phyloP scores from a whole-genome alignment of 2,797 vertebrate genomes.

The Paguma larvata region DNA sequence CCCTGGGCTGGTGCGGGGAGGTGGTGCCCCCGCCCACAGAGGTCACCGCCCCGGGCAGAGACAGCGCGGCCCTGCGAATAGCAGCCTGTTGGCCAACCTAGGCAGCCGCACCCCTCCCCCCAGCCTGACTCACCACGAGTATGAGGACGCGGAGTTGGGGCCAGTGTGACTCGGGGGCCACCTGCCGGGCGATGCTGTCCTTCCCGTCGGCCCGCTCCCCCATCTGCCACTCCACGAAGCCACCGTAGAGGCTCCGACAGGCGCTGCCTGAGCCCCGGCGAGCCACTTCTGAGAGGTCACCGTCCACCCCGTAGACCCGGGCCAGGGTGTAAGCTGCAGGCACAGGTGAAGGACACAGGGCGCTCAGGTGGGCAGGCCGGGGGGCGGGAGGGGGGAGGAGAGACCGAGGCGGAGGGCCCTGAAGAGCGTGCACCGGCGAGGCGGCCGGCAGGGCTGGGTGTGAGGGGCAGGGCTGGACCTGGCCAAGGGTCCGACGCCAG shows the following conservation, averaged over 20 bases:
- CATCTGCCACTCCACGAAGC: constrained; percentile 97
- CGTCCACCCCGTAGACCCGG: constrained; percentile 92
- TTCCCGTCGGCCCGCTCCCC: constrained; percentile 92
- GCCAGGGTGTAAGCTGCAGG: constrained; percentile 93
- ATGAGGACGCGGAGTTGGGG: constrained; percentile 94
- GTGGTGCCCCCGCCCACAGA: neutral
- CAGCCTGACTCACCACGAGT: constrained; percentile 93
- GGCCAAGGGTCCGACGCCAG: neutral
- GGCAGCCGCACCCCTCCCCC: neutral
- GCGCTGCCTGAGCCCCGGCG: constrained; percentile 97
- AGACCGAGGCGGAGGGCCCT: neutral
- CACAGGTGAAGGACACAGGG: fast-evolving
- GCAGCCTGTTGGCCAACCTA: neutral
- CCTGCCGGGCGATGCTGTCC: constrained; percentile 95
- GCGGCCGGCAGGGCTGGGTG: neutral
- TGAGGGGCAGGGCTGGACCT: neutral
- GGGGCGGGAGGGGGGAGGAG: too few species aligned
- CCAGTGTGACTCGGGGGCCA: constrained; percentile 95
- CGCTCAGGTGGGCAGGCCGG: neutral
- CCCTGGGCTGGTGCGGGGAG: neutral
- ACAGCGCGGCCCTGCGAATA: neutral
- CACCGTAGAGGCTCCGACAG: constrained; percentile 96
- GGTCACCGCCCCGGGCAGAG: neutral
- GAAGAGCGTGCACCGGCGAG: fast-evolving
- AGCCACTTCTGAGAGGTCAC: constrained; percentile 95